Base-by-base conservation (phyloP, 2,113 vertebrate species). In the Todiramphus saurophagus region DNA sequence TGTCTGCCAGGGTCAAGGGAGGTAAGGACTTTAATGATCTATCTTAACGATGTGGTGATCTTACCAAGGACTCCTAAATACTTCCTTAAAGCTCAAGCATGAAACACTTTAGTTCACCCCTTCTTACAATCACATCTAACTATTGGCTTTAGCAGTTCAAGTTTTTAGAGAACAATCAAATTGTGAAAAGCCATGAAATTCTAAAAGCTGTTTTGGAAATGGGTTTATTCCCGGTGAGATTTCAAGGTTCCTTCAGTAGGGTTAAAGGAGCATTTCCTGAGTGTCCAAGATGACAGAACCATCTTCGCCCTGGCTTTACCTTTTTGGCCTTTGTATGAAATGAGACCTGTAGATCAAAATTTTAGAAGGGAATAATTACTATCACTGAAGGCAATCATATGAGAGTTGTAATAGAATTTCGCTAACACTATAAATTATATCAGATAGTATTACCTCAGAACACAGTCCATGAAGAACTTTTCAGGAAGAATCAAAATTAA, bases 401-500 rank as follows among this genome's bases (percentile, higher is more conserved):
- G 87, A 96, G 73, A 87, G 82, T 85, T 87, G 66, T 93, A 96
- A 90, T 94, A 93, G 88, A 89, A 96, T 96, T 96, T 95, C 56
- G 70, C 91, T 85, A 91, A 77, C 69, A 37, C 68, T 75, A 96
- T 96, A 87, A 97, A 97, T 97, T 97, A 95, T 83, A 96, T 87
- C 82, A 93, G 62, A 93, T 92, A 83, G 77, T 94, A 96, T 94
- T 96, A 97, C 89, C 73, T 96, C 91, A 83, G 89, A 97, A 96
- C 48, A 80, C 39, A 93, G 82, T 41, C 64, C 64, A 62, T 62
- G 77, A 84, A 93, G 90, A 97, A 96, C 89, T 94, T 97, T 95
- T 73, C 83, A 96, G 87, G 41, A 95, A 46, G 91, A 95, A 95
- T 90, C 80, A 95, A 96, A 97, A 96, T 92, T 95, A 89, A 97